Evolutionary conservation across 1,140 invertebrate species (phyloP).

Genomic region (Reticulitermes speratus): DNA sequence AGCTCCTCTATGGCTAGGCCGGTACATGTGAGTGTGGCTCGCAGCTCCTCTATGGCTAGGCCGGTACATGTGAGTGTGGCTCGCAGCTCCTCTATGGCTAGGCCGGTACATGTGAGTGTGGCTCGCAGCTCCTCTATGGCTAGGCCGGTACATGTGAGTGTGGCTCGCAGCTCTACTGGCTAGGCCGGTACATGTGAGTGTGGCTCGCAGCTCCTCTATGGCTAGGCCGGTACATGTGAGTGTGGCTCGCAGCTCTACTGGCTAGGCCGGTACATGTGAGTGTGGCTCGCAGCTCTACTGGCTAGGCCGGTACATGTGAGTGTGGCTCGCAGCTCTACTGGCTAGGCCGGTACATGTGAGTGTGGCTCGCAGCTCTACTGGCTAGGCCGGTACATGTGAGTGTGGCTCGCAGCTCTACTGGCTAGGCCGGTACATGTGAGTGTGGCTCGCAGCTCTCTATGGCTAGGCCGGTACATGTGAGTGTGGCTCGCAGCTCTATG

Average conservation of each 20-base stretch:
- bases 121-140: background rate
- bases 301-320: conserved; percentile 14
- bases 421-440: conserved; percentile 14
- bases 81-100: background rate
- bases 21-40: background rate
- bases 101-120: background rate
- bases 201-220: background rate
- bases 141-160: conserved; percentile 9
- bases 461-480: conserved; percentile 18
- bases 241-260: background rate
- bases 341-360: conserved; percentile 14
- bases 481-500: background rate
- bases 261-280: conserved; percentile 14
- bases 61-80: background rate
- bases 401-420: background rate
- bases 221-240: conserved; percentile 14
- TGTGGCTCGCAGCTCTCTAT: background rate
- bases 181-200: conserved; percentile 9
- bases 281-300: background rate
- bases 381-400: conserved; percentile 14
- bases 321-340: background rate
- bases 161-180: background rate
- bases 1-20: background rate
- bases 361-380: background rate
- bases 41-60: background rate